Base-by-base conservation (phyloP, 2,888 invertebrate genomes). In the Pharmacophagus antenor region DNA sequence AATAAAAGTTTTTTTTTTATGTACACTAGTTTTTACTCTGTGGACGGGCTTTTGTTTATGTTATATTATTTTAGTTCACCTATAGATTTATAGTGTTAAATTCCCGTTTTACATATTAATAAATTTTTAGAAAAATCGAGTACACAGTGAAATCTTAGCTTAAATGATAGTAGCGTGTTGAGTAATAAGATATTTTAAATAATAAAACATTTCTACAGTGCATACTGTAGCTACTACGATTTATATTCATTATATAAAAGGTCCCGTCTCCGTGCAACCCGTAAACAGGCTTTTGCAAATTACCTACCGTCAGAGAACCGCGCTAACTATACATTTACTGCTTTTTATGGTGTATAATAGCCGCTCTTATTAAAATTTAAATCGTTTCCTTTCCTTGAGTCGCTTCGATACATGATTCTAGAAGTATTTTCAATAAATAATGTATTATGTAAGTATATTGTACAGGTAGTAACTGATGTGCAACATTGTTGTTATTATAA, bases 311-410 rank as follows among this genome's bases (percentile, higher is more conserved):
- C 69, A 69, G 73, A 82, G 81, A 84, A 79, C 80, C 73, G 71
- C 66, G 67, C 82, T 86, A 88, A 88, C 88, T 82, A 88, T 85
- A 82, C 72, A 79, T 90, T 90, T 90, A 90, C 80, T 69, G 77
- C 85, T 65, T 78, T 89, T 88, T 90, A 90, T 82, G 80, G 75
- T 70, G 63, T 82, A 83, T 89, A 90, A 90, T 90, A 82, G 86
- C 82, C 74, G 82, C 78, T 85, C 88, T 85, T 88, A 89, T 88
- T 89, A 90, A 86, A 88, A 80, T 84, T 80, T 85, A 86, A 88
- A 82, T 87, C 82, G 82, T 80, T 82, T 77, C 84, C 82, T 84
- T 86, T 81, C 79, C 82, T 79, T 68, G 75, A 72, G 75, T 74
- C 74, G 76, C 80, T 70, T 69, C 76, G 67, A 72, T 79, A 77